Evolutionary conservation across 2,113 vertebrate species (phyloP).

Genomic region (Eclectus roratus): DNA sequence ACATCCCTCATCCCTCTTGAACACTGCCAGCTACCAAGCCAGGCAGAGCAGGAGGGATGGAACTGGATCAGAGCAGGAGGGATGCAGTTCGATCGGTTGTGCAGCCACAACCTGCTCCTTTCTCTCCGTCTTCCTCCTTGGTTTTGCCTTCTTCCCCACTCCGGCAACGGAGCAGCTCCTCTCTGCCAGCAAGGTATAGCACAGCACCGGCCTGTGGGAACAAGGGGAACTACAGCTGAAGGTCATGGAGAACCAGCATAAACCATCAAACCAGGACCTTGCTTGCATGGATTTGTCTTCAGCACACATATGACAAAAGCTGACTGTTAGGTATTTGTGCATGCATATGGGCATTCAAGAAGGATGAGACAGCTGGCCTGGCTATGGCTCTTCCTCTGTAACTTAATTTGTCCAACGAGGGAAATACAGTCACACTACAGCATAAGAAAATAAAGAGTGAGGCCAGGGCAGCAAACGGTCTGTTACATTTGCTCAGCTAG

Average conservation of each 20-base stretch:
- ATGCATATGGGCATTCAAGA: rapidly evolving
- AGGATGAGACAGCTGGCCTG: not conserved
- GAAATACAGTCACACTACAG: not conserved
- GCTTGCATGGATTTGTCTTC: rapidly evolving
- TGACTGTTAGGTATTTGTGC: too few relatives aligned
- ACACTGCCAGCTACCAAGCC: not conserved
- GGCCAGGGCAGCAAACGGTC: not conserved
- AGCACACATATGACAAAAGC: rapidly evolving
- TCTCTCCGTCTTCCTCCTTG: not conserved
- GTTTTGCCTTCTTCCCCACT: not conserved
- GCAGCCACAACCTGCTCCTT: not conserved
- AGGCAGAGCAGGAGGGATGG: not conserved
- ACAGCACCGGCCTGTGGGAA: slow-evolving; percentile 13
- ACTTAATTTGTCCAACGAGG: not conserved
- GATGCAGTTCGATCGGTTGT: not conserved
- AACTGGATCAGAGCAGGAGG: not conserved
- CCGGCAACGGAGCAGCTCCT: not conserved
- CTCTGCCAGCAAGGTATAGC: not conserved
- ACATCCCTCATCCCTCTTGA: not conserved
- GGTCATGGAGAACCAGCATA: rapidly evolving
- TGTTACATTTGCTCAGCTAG: not conserved
- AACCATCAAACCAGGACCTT: rapidly evolving
- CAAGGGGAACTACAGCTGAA: not conserved
- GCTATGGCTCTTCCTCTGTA: rapidly evolving
- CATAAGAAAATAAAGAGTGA: not conserved